These are phyloP conservation scores for Atopsyche davidsoni DNA, from an alignment of 1,140 invertebrate genomes.

Conservation along the genomic window DNA sequence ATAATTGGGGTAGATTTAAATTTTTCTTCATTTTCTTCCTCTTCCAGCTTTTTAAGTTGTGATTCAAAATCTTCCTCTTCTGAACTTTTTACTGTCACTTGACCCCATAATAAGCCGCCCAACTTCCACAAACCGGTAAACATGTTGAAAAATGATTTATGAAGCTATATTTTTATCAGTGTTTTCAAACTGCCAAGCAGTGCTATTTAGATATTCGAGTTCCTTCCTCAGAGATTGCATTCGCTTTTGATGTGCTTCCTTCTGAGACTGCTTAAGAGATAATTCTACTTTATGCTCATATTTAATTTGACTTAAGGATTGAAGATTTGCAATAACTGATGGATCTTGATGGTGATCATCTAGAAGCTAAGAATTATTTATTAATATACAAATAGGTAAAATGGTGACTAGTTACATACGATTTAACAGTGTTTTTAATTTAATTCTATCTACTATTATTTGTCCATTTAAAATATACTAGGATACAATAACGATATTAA, in stretches of 20 bases:
- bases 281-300: conserved; percentile 28
- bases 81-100: neutral
- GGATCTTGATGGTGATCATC: neutral
- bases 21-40: conserved; percentile 1
- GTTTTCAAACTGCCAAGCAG: conserved; percentile 64
- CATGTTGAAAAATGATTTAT: too few relatives aligned
- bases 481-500: too few relatives aligned
- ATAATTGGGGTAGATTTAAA: neutral
- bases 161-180: conserved; percentile 36
- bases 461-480: too few relatives aligned
- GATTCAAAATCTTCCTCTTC: neutral
- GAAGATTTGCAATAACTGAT: neutral
- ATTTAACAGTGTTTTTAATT: too few relatives aligned
- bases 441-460: too few relatives aligned
- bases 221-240: conserved; percentile 59
- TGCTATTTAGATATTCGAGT: conserved; percentile 59
- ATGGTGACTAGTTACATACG: neutral
- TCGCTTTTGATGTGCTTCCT: conserved; percentile 54
- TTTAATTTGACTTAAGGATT: conserved; percentile 21
- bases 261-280: conserved; percentile 26
- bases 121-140: too few relatives aligned
- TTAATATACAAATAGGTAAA: too few relatives aligned
- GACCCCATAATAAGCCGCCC: neutral
- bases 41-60: neutral
- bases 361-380: neutral